Base-by-base conservation (phyloP, 1,140 invertebrate species). In the Hormaphis cornu region DNA sequence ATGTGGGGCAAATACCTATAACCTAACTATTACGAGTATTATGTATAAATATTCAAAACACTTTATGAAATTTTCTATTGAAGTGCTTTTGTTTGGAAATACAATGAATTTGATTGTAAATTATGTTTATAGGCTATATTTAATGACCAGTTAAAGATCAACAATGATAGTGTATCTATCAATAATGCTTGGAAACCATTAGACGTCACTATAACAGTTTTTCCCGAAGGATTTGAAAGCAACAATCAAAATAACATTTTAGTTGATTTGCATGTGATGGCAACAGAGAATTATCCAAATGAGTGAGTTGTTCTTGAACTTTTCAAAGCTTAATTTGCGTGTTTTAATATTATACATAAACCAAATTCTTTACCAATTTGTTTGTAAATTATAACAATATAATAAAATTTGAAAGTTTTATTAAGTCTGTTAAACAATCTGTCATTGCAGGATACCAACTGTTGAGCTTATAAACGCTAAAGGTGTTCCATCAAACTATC, bases 51-150 rank as follows among this genome's bases (percentile, higher is more conserved):
- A n/a, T n/a, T n/a, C n/a, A n/a, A n/a, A n/a, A 22, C 22, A 12
- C 3, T 53, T 26, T 8, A n/a, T 44, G 14, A 33, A 33, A 6
- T 44, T 12, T 70, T 26, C 26, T 5, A 22, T 40, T 58, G 9
- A 40, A 37, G 9, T 16, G 37, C 54, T 54, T 52, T 35, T 69
- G 8, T 37, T n/a, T 18, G 12, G n/a, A n/a, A n/a, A n/a, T n/a
- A n/a, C n/a, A n/a, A n/a, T n/a, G n/a, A n/a, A n/a, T n/a, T n/a
- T n/a, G n/a, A n/a, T n/a, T n/a, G n/a, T n/a, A n/a, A n/a, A n/a
- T n/a, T n/a, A n/a, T n/a, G n/a, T n/a, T n/a, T n/a, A n/a, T 22
- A 88, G 86, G 80, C 84, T 16, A 87, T 88, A 71, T 88, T 83
- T 76, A 81, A 79, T 3, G 78, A 82, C 9, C 84, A 87, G 71